These are phyloP conservation scores for Aleiodes alternator DNA, from an alignment of 2,888 invertebrate species.

Conservation along the genomic window DNA sequence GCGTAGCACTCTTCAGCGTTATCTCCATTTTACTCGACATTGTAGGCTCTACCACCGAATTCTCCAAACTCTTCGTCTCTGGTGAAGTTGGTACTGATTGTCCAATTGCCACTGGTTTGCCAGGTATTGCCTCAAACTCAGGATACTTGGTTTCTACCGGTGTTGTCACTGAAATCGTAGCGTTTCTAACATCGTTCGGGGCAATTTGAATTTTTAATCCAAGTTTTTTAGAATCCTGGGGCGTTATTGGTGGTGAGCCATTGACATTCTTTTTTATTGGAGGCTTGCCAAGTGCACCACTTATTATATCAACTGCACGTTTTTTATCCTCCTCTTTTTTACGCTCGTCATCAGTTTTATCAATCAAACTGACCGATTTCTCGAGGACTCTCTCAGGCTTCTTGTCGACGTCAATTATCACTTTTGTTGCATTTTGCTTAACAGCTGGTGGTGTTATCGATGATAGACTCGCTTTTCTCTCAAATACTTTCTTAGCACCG, in stretches of 20 bases:
- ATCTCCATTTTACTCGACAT: conserved; percentile 82
- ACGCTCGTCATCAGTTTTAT: conserved; percentile 56
- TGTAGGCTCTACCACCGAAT: conserved; percentile 65
- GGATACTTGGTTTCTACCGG: conserved; percentile 69
- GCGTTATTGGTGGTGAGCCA: conserved; percentile 71
- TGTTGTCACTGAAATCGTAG: conserved; percentile 73
- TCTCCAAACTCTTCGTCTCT: conserved; percentile 55
- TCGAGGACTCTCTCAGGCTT: conserved; percentile 65
- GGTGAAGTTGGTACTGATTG: conserved; percentile 59
- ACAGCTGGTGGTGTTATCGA: conserved; percentile 71
- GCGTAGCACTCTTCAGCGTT: conserved; percentile 81
- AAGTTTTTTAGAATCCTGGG: conserved; percentile 68
- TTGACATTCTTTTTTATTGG: conserved; percentile 64
- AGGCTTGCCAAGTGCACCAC: conserved; percentile 69
- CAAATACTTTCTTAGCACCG: conserved; percentile 91
- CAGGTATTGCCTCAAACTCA: conserved; percentile 61
- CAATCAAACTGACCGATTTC: conserved; percentile 48
- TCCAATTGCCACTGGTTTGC: conserved; percentile 59
- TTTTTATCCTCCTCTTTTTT: conserved; percentile 69
- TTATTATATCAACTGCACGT: conserved; percentile 70
- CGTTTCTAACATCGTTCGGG: conserved; percentile 72
- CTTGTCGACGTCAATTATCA: conserved; percentile 71
- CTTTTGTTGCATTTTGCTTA: conserved; percentile 69
- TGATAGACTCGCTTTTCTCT: conserved; percentile 84
- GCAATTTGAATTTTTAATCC: conserved; percentile 71